Base-by-base conservation (phyloP, 2,113 vertebrate genomes). In the Benitochromis conjunctus region DNA sequence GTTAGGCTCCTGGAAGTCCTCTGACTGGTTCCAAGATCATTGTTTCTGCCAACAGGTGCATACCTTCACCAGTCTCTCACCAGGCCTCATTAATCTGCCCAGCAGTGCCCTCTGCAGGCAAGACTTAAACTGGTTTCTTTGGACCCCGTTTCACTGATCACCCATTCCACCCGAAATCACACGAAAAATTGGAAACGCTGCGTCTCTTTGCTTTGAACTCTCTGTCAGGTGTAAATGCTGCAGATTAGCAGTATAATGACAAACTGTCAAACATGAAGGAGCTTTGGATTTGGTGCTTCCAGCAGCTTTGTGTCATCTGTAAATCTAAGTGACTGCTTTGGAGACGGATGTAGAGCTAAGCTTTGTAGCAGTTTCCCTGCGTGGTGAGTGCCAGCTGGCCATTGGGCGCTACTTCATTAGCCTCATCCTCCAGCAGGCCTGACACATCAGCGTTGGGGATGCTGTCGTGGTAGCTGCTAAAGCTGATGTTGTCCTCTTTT, bases 401-500 rank as follows among this genome's bases (percentile, higher is more conserved):
- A 0, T 99, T 99, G 1, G 98, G 97, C 0, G 97, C 97, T 16
- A 98, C 97, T 81, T 98, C 97, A 1, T 96, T 98, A 13, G 96
- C 97, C 55, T 99, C 98, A 1, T 99, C 98, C 84, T 99, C 98
- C 95, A 99, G 89, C 80, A 99, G 92, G 69, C 97, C 98, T 0
- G 98, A 98, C 64, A 98, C 97, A 0, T 99, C 98, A 0, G 98
- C 98, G 1, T 99, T 99, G 85, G 98, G 98, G 56, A 99, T 98
- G 97, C 98, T 99, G 94, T 99, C 98, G 0, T 99, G 98, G 96
- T 99, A 99, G 94, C 98, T 99, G 96, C 98, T 99, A 89, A 99
- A 99, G 90, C 98, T 99, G 95, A 99, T 99, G 95, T 99, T 99
- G 95, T 99, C 98, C 95, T 99, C 98, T 81, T 99, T 99, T 86